Conservation (phyloP, 2,797 vertebrate genomes). For the Alosa sapidissima region DNA sequence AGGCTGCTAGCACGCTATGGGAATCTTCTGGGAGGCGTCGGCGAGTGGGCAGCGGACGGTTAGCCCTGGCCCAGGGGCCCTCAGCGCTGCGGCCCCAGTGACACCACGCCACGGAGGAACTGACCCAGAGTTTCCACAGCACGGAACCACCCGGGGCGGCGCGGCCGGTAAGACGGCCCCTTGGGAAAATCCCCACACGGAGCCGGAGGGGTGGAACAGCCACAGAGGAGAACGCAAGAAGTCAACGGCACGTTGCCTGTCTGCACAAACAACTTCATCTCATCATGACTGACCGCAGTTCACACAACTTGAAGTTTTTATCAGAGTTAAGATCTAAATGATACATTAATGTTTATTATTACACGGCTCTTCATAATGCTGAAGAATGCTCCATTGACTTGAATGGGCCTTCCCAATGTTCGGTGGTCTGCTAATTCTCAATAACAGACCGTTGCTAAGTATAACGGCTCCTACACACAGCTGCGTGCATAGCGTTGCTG, state of each 20-base stretch:
- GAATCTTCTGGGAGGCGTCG: slow-evolving; percentile 58
- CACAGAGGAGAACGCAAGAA: neutral
- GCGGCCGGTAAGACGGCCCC: neutral
- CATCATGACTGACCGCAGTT: neutral
- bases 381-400: too few relatives aligned
- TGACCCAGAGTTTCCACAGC: neutral
- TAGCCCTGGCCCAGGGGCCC: neutral
- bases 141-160: neutral
- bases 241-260: neutral
- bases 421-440: too few relatives aligned
- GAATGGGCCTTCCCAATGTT: too few relatives aligned
- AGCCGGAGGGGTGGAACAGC: neutral
- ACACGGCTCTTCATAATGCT: too few relatives aligned
- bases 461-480: too few relatives aligned
- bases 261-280: too few relatives aligned
- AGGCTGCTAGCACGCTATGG: slow-evolving; percentile 78
- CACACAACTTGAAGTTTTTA: neutral
- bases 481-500: too few relatives aligned
- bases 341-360: neutral
- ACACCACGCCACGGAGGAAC: neutral
- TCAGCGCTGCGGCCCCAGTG: neutral
- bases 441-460: too few relatives aligned
- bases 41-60: slow-evolving; percentile 30
- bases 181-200: neutral
- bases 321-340: neutral